phyloP scores from a whole-genome alignment of 1,140 invertebrate genomes.

The Hylyphantes graminicola region DNA sequence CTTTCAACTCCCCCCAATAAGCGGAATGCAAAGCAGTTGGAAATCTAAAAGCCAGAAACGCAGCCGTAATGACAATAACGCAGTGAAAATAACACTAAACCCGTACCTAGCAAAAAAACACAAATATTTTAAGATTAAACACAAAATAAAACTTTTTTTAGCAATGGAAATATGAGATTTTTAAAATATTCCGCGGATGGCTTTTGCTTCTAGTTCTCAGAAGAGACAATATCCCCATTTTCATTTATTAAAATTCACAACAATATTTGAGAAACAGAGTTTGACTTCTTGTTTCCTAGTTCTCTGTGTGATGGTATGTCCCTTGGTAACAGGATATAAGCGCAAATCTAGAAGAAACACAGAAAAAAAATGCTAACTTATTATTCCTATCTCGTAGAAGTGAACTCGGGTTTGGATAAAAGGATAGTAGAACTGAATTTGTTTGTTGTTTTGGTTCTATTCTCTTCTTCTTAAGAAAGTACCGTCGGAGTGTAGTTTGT shows the following conservation, averaged over 20 bases:
- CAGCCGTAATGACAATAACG: not conserved
- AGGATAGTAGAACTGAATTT: not conserved
- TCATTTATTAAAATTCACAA: too few relatives aligned
- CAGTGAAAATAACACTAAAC: not conserved
- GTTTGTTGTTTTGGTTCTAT: not conserved
- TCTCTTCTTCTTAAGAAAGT: not conserved
- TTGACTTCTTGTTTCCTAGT: too few relatives aligned
- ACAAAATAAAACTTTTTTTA: too few relatives aligned
- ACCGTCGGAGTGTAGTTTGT: not conserved
- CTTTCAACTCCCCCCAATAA: not conserved
- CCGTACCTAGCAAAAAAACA: not conserved
- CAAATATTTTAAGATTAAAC: not conserved
- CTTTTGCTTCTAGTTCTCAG: not conserved
- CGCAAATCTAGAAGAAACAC: too few relatives aligned
- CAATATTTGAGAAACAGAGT: too few relatives aligned
- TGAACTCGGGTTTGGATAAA: too few relatives aligned
- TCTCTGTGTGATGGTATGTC: too few relatives aligned
- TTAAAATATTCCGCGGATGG: constrained; percentile 1
- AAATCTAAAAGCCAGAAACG: not conserved
- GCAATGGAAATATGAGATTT: not conserved
- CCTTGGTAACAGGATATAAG: too few relatives aligned
- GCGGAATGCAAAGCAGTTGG: not conserved
- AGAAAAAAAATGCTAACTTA: too few relatives aligned
- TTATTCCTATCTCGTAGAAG: too few relatives aligned
- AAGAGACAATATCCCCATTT: too few relatives aligned